Evolutionary conservation across 2,888 invertebrate species (phyloP), one percentile per base, ranked within the genome.

Genomic region (Andrena trimmerana): DNA sequence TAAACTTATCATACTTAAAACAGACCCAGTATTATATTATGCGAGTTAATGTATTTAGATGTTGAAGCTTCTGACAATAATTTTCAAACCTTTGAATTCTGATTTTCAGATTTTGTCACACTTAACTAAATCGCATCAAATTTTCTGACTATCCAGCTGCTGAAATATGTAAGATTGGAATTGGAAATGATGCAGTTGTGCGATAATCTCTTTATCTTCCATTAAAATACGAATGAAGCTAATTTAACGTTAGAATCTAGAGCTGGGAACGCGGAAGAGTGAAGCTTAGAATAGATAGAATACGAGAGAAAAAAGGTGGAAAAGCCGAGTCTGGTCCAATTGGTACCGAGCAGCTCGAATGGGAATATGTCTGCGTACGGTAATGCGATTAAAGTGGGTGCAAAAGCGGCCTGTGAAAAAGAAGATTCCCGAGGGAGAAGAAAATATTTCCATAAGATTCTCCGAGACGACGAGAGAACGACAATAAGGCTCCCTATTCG

Each of bases 401-500:
- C 24, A 29, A 67, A 62, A 27, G 42, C 65, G 54, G 20, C n/a
- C 52, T 52, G 87, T 80, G 83, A 87, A 85, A 80, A 89, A 85
- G 89, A 83, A 87, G 81, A 80, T 87, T 78, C 73, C 13, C 74
- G 36, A n/a, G 54, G 70, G 29, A 71, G 84, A 68, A 77, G 83
- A 79, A 89, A 89, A 87, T 89, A 89, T 88, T 89, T 88, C 89
- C 89, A 85, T 85, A 77, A 89, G 85, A 87, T 85, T 65, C 79
- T 66, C 60, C 42, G 48, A 81, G 88, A 71, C 85, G 82, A 50
- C 60, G 71, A 57, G 67, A 70, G 66, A 72, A 60, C 75, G 76
- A 67, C 78, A 78, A 86, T 78, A 66, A 74, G 67, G 67, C 72
- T 81, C 71, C 57, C 77, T 62, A 76, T 84, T 81, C 81, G 52